Base-by-base conservation (phyloP, 2,113 vertebrate genomes). In the Speoplatyrhinus poulsoni region DNA sequence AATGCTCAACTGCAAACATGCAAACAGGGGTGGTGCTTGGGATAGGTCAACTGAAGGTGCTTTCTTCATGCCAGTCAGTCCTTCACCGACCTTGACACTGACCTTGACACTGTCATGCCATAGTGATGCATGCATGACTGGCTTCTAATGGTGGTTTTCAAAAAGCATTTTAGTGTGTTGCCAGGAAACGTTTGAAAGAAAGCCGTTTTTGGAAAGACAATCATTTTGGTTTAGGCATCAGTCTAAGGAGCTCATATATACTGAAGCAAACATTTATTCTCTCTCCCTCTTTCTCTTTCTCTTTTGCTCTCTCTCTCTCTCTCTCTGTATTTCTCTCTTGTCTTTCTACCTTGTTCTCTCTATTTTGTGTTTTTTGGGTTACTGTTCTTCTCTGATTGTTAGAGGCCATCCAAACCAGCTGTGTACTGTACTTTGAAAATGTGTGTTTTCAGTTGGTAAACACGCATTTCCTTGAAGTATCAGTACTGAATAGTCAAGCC, bases 41-140 rank as follows among this genome's bases (percentile, higher is more conserved):
- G 26, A 26, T 26, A 26, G 26, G 26, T 26, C 1, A 26, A 26
- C 26, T 60, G 71, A 77, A 76, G 64, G 79, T 60, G 60, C 64
- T 76, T 61, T 74, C 50, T 47, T 67, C 70, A 69, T 82, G 81
- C 80, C 84, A 77, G 76, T 71, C 86, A 79, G 70, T 59, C 69
- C 64, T 48, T 81, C 53, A 68, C 41, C 74, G 6, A 79, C 79
- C 82, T 76, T 65, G 58, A 87, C 85, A 81, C 57, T 82, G 81
- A 79, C 79, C 82, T 76, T 65, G 58, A 87, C 85, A 81, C 57
- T 82, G 81, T 86, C 89, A 80, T 76, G 76, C 83, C 79, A 69
- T 67, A 47, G 62, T 15, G 81, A 89, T 75, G 87, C 84, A 84
- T 89, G 87, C 84, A 84, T 89, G 87, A 88, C 85, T 90, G 73